phyloP scores from a whole-genome alignment of 2,797 vertebrate genomes.

The Pangasius sanitwongsei region DNA sequence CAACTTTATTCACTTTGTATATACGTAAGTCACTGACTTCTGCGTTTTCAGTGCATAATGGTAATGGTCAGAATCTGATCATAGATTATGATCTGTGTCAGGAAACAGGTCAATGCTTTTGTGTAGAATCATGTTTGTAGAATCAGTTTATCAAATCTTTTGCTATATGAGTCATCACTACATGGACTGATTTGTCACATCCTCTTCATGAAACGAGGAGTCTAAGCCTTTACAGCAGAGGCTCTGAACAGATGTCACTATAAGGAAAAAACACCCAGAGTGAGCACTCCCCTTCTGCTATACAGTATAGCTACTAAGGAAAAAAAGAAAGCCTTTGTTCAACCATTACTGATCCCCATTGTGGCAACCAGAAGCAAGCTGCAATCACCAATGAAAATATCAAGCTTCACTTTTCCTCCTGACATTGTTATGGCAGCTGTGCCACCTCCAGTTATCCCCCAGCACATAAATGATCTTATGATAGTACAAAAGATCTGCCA shows the following conservation, averaged over 20 bases:
- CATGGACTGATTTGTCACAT: not conserved
- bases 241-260: not conserved
- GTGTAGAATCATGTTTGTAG: not conserved
- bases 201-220: not conserved
- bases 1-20: not conserved
- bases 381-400: slow-evolving; percentile 17
- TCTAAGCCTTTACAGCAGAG: not conserved
- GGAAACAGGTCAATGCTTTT: not conserved
- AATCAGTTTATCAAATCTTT: not conserved
- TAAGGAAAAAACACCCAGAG: not conserved
- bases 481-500: slow-evolving; percentile 7
- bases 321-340: slow-evolving; percentile 6
- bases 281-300: not conserved
- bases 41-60: not conserved
- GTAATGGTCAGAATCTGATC: not conserved
- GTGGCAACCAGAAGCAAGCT: not conserved
- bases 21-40: not conserved
- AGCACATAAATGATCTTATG: not conserved
- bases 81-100: not conserved
- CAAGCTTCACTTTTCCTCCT: not conserved
- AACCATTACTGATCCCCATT: not conserved
- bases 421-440: slow-evolving; percentile 18
- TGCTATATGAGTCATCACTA: not conserved
- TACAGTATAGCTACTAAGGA: not conserved
- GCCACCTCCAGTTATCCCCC: not conserved